phyloP scores from a whole-genome alignment of 92 coral and sea anemone genomes.

The Parazoanthus darwini region DNA sequence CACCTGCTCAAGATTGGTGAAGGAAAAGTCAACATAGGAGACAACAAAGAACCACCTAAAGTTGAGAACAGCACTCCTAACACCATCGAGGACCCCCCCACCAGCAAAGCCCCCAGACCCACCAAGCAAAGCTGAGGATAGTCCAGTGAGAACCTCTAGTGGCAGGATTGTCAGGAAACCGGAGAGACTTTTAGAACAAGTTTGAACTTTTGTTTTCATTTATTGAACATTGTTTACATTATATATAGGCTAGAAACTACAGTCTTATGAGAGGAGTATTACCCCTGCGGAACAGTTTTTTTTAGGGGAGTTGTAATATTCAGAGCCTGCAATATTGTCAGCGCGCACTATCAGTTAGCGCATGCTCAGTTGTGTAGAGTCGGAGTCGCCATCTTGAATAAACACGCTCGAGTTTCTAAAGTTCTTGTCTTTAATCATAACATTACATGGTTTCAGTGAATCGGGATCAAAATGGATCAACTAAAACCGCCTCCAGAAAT shows the following conservation, averaged over 20 bases:
- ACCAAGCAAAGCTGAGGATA: slow-evolving; percentile 8
- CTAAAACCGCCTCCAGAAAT: slow-evolving; percentile 43
- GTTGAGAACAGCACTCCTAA: slow-evolving; percentile 8
- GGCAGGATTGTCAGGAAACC: slow-evolving; percentile 10
- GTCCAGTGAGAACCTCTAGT: slow-evolving; percentile 9
- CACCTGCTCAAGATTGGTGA: slow-evolving; percentile 4
- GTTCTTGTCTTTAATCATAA: neutral
- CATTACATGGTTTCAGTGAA: slow-evolving; percentile 35
- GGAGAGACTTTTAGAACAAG: slow-evolving; percentile 8
- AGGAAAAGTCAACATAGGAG: slow-evolving; percentile 8
- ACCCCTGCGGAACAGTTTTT: no score
- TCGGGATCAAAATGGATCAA: neutral
- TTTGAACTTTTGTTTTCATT: neutral
- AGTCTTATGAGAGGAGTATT: no score
- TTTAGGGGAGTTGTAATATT: neutral
- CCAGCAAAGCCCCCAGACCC: slow-evolving; percentile 12
- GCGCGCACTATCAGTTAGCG: no score
- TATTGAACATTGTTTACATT: no score
- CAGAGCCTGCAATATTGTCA: slow-evolving; percentile 4
- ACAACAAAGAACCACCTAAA: slow-evolving; percentile 7
- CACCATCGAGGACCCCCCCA: slow-evolving; percentile 12
- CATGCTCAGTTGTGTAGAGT: no score
- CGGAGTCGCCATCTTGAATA: no score
- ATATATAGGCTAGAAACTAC: no score
- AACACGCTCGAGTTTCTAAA: no score